Evolutionary conservation across 1,140 invertebrate genomes (phyloP).

Genomic region (Drosophila bipectinata): DNA sequence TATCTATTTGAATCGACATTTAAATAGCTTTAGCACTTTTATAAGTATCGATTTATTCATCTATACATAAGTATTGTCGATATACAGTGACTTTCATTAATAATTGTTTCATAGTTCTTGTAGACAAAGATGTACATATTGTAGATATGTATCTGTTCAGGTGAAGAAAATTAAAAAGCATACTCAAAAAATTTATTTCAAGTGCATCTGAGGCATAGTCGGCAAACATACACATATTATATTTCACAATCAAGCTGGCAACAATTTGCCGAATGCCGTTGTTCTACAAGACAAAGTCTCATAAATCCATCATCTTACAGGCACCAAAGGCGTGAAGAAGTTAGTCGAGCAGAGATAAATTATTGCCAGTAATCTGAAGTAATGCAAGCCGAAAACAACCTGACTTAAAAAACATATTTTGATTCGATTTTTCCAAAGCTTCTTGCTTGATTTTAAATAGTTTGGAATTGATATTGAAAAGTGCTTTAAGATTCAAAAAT

Average conservation of each 20-base stretch:
- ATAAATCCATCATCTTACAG: slow-evolving; percentile 50
- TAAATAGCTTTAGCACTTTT: too few relatives aligned
- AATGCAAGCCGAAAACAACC: too few relatives aligned
- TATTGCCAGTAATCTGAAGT: background rate
- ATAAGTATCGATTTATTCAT: too few relatives aligned
- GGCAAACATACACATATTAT: slow-evolving; percentile 43
- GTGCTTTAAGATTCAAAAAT: background rate
- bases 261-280: slow-evolving; percentile 59
- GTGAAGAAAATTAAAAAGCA: too few relatives aligned
- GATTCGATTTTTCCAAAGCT: too few relatives aligned
- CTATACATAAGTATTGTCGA: too few relatives aligned
- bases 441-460: background rate
- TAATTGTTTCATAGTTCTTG: too few relatives aligned
- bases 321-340: background rate
- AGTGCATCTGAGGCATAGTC: background rate
- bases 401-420: too few relatives aligned
- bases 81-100: too few relatives aligned
- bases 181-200: background rate
- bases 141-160: too few relatives aligned
- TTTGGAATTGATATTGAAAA: background rate
- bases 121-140: too few relatives aligned
- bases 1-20: too few relatives aligned
- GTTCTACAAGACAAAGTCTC: slow-evolving; percentile 44
- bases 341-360: background rate
- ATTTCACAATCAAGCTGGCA: slow-evolving; percentile 59